Conservation (phyloP, 2,113 vertebrate species). For the Pachycephala philippinensis region DNA sequence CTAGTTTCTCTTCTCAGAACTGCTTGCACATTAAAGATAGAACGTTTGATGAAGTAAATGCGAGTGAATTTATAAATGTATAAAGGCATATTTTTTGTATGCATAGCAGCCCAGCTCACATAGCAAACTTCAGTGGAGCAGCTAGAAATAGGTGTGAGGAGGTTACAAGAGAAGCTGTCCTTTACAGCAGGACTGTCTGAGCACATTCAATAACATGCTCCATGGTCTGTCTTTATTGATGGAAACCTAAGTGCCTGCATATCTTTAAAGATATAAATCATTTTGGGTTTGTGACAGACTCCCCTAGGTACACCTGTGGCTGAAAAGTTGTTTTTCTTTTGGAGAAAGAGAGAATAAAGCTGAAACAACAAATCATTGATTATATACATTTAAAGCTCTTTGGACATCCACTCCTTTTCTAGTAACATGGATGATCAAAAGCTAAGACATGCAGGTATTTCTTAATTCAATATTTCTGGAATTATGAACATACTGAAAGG, state of each 20-base stretch:
- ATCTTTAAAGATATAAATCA: neutral
- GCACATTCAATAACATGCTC: neutral
- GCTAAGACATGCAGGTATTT: neutral
- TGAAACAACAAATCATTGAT: neutral
- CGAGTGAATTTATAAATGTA: neutral
- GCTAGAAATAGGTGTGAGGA: neutral
- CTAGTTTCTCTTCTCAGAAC: neutral
- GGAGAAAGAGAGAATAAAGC: neutral
- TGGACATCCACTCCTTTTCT: neutral
- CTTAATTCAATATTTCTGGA: neutral
- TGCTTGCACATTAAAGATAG: neutral
- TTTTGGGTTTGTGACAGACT: neutral
- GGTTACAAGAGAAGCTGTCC: neutral
- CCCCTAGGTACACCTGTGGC: neutral
- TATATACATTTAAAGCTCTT: neutral
- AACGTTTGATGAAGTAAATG: neutral
- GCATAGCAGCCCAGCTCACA: accelerated
- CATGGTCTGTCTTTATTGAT: neutral
- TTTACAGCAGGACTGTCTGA: neutral
- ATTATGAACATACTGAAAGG: neutral
- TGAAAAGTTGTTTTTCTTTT: neutral
- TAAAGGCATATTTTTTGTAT: neutral
- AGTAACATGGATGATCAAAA: neutral
- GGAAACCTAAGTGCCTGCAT: neutral
- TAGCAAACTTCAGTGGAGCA: neutral